phyloP scores from a whole-genome alignment of 2,113 vertebrate species.

The Ploceus nigricollis region DNA sequence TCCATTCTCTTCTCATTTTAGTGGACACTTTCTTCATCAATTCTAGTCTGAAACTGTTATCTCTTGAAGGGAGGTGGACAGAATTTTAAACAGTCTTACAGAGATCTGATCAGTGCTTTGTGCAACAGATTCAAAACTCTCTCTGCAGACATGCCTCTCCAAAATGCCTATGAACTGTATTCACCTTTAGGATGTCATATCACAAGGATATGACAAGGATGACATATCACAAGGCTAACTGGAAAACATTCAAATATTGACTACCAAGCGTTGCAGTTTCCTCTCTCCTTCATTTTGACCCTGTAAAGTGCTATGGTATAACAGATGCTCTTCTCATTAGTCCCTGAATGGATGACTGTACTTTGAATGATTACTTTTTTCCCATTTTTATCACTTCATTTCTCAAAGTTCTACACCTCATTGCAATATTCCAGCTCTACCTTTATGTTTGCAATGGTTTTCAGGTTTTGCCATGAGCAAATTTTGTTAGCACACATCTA shows the following conservation, averaged over 20 bases:
- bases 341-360: background rate
- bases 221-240: background rate
- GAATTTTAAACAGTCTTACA: background rate
- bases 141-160: background rate
- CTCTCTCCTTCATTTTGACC: background rate
- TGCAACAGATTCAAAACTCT: background rate
- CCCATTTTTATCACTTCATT: background rate
- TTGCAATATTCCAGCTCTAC: background rate
- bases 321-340: background rate
- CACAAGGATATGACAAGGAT: background rate
- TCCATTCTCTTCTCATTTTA: background rate
- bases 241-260: background rate
- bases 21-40: background rate
- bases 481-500: rapidly evolving
- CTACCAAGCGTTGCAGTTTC: background rate
- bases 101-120: background rate
- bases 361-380: background rate
- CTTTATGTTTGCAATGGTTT: background rate
- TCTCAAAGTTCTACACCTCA: background rate
- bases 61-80: background rate
- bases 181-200: background rate
- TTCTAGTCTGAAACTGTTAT: background rate
- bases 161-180: background rate
- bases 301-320: background rate
- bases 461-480: background rate